Percentiles rank a stretch among this genome's conserved stretches.
Conservation (phyloP, 1,140 invertebrate genomes). For the Patella vulgata region DNA sequence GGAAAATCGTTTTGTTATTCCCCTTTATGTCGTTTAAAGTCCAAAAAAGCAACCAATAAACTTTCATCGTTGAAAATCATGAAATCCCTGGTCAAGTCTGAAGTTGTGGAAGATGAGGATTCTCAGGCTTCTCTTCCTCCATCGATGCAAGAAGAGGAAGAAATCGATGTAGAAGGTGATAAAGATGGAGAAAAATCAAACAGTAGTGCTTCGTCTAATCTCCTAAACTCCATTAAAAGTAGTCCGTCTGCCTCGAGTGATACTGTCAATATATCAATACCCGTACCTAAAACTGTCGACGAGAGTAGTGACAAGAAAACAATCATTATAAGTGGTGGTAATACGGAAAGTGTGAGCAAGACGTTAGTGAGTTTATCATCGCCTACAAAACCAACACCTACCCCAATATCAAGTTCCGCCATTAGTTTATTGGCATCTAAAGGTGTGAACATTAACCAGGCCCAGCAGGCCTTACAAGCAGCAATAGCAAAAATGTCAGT, state of each 20-base stretch:
- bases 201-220: slow-evolving; percentile 21
- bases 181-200: slow-evolving; percentile 33
- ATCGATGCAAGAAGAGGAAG: slow-evolving; percentile 29
- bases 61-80: too few relatives aligned
- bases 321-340: not conserved
- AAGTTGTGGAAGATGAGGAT: slow-evolving; percentile 34
- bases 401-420: not conserved
- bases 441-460: slow-evolving; percentile 30
- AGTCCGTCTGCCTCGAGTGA: not conserved
- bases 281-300: slow-evolving; percentile 1
- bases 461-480: slow-evolving; percentile 43
- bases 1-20: slow-evolving; percentile 32
- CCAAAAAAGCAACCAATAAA: not conserved
- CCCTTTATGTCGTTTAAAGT: slow-evolving; percentile 13
- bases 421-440: not conserved
- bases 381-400: slow-evolving; percentile 5
- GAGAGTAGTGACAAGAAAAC: slow-evolving; percentile 1
- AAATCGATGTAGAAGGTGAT: slow-evolving; percentile 38
- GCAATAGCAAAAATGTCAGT: slow-evolving; percentile 55
- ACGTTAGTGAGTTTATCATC: slow-evolving; percentile 3
- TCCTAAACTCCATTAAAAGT: slow-evolving; percentile 20
- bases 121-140: too few relatives aligned
- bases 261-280: slow-evolving; percentile 11
- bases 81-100: not conserved
- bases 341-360: slow-evolving; percentile 9